Percentiles rank a stretch among this genome's conserved stretches.
Evolutionary conservation across 2,797 vertebrate genomes (phyloP).

Genomic region (Enteromius thamalakanensis): DNA sequence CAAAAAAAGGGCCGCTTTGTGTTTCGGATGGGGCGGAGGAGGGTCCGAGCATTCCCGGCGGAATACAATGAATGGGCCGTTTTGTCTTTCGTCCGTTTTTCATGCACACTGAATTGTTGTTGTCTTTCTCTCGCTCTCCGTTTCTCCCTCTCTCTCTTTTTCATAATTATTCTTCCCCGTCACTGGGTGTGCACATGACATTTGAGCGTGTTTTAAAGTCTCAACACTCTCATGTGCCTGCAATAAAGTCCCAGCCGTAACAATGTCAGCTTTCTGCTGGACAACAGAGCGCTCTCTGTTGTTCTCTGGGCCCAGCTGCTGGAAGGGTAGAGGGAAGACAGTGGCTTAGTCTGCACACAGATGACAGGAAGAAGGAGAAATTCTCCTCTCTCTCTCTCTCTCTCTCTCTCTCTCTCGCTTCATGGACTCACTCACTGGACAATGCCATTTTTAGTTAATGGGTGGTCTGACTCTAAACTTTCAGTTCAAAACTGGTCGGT

Average conservation of each 20-base stretch:
- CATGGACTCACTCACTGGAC: slow-evolving; percentile 74
- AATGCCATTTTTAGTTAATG: slow-evolving; percentile 77
- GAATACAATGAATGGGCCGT: slow-evolving; percentile 94
- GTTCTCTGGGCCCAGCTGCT: slow-evolving; percentile 89
- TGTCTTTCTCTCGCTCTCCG: slow-evolving; percentile 83
- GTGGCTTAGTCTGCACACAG: slow-evolving; percentile 85
- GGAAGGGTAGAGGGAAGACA: slow-evolving; percentile 88
- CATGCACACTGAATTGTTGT: slow-evolving; percentile 86
- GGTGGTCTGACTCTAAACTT: slow-evolving; percentile 74
- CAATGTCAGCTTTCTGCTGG: slow-evolving; percentile 86
- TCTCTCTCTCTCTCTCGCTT: slow-evolving; percentile 55
- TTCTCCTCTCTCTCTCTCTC: slow-evolving; percentile 56
- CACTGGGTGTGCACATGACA: slow-evolving; percentile 89
- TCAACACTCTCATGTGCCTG: slow-evolving; percentile 89
- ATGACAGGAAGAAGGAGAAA: slow-evolving; percentile 72
- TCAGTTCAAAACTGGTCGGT: slow-evolving; percentile 34
- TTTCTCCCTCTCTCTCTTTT: slow-evolving; percentile 73
- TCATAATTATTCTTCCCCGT: slow-evolving; percentile 85
- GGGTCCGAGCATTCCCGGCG: slow-evolving; percentile 89
- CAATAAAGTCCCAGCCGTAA: slow-evolving; percentile 86
- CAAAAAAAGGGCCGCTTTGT: slow-evolving; percentile 95
- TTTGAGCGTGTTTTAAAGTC: slow-evolving; percentile 88
- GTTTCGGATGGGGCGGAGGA: slow-evolving; percentile 81
- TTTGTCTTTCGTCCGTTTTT: slow-evolving; percentile 84
- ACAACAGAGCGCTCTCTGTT: slow-evolving; percentile 93